These are phyloP conservation scores for Melanargia galathea DNA, from an alignment of 2,888 invertebrate genomes.

Conservation along the genomic window DNA sequence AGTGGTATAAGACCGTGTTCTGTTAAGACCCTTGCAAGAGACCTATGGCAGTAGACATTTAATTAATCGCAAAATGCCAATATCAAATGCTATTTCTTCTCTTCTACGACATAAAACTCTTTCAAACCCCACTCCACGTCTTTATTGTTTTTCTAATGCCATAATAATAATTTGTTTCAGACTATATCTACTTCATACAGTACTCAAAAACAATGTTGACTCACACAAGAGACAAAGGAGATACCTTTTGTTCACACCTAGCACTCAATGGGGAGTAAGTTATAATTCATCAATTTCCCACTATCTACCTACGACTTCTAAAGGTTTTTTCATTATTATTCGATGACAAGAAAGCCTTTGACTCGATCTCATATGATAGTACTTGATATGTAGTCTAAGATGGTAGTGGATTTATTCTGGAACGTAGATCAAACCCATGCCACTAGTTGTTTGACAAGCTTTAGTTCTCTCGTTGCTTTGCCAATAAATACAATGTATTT, in stretches of 20 bases:
- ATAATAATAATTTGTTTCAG: constrained; percentile 36
- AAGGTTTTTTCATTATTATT: background rate
- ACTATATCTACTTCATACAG: constrained; percentile 30
- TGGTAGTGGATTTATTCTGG: too few relatives aligned
- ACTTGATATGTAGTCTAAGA: too few relatives aligned
- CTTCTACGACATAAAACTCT: too few relatives aligned
- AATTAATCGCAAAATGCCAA: too few relatives aligned
- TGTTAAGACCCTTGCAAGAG: too few relatives aligned
- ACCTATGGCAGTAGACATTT: too few relatives aligned
- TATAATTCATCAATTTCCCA: background rate
- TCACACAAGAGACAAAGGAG: constrained; percentile 51
- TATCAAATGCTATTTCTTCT: too few relatives aligned
- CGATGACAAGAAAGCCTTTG: background rate
- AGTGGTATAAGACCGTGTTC: too few relatives aligned
- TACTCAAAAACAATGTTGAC: constrained; percentile 5
- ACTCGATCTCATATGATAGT: background rate
- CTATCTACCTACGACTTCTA: background rate
- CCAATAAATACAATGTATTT: too few relatives aligned
- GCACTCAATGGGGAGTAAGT: constrained; percentile 75
- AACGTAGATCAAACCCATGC: too few relatives aligned
- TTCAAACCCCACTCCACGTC: background rate
- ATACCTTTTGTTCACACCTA: constrained; percentile 65
- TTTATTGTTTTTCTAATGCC: background rate
- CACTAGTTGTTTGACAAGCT: too few relatives aligned
- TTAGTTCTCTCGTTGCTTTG: too few relatives aligned